Evolutionary conservation across 2,888 invertebrate genomes (phyloP), one percentile per base, ranked within the genome.

Genomic region (Metallyticus violacea): DNA sequence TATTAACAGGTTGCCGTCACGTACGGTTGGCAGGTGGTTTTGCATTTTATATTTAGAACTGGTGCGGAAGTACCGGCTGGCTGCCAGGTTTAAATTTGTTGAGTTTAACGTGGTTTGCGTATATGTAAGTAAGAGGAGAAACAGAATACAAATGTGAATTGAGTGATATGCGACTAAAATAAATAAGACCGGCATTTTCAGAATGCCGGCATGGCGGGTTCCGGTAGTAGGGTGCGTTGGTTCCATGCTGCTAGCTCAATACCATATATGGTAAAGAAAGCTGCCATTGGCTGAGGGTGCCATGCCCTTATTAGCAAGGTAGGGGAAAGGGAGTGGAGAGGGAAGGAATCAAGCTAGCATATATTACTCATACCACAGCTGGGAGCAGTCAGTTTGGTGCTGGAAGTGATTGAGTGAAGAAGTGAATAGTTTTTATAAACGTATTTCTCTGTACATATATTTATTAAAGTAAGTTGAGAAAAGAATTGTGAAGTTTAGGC

Each of bases 251-350:
- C 84, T 81, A 81, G 88, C 86, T 79, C 93, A 94, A 94, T 94
- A 93, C 96, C 96, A 94, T 96, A 96, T 96, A 96, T 95, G 96
- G 96, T 95, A 94, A 95, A 95, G 94, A 94, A 93, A 92, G 91
- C 93, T 92, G 92, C 93, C 93, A 95, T 95, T 95, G 95, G 95
- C 91, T 87, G 87, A 86, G 84, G 88, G 87, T 86, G 85, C 85
- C 91, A 88, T 89, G 89, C 88, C 89, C 88, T 87, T 88, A 87
- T 89, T 88, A 88, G 93, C 92, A 91, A 91, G 91, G 88, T 90
- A 90, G 90, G 90, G 91, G 89, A 91, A 91, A 91, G 92, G 91
- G 92, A 93, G 93, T 93, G 93, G 93, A 93, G 92, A 83, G 82
- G 85, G 86, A 87, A 88, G 40, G 86, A 88, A 88, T 86, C 88